Percentiles rank a stretch among this genome's conserved stretches.
These are phyloP conservation scores for Parus major DNA, from an alignment of 2,113 vertebrate species.

Conservation along the genomic window DNA sequence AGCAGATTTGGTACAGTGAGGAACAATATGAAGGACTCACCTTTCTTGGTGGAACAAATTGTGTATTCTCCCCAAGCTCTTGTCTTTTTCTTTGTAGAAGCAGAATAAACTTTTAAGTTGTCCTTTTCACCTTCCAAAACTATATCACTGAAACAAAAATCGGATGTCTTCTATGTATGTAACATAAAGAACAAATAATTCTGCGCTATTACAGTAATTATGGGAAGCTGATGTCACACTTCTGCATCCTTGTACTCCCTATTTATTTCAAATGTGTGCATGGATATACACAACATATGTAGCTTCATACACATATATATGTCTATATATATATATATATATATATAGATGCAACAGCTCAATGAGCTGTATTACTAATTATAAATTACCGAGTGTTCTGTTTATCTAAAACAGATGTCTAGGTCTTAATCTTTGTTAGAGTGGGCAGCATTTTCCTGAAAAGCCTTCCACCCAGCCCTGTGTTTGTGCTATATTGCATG, in stretches of 20 bases:
- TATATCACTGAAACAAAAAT: not conserved
- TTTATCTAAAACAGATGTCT: not conserved
- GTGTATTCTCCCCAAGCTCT: not conserved
- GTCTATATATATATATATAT: not conserved
- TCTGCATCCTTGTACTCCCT: not conserved
- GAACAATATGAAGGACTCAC: not conserved
- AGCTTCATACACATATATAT: not conserved
- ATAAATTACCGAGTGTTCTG: not conserved
- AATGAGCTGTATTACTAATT: not conserved
- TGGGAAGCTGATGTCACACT: not conserved
- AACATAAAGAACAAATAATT: not conserved
- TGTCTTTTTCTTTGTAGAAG: not conserved
- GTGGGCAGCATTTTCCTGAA: not conserved
- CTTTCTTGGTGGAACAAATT: not conserved
- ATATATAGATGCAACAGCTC: not conserved
- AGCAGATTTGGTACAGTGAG: not conserved
- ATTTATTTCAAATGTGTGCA: fast-evolving
- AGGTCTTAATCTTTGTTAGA: not conserved
- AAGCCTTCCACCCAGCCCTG: not conserved
- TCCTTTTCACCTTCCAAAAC: not conserved
- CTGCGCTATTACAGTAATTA: not conserved
- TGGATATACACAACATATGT: not conserved
- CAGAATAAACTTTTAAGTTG: not conserved
- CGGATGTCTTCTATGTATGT: not conserved
- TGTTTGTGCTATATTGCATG: fast-evolving